Percentiles rank a stretch among this genome's conserved stretches.
Conservation (phyloP, 2,797 vertebrate genomes). For the Scolopax bukidnonensis region DNA sequence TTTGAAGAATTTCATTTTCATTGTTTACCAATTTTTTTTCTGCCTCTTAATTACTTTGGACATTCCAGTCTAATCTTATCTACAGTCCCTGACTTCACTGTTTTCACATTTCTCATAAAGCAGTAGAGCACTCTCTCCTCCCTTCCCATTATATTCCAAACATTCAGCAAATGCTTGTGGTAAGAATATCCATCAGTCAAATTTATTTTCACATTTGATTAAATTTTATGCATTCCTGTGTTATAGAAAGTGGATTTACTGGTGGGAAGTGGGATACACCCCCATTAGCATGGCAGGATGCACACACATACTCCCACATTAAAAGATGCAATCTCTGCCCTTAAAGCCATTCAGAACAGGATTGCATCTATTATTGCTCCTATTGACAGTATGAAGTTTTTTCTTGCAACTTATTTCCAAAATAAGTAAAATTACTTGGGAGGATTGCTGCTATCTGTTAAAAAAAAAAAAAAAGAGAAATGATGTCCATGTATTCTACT, state of each 20-base stretch:
- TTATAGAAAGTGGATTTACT: neutral
- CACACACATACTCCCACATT: neutral
- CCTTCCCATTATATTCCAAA: neutral
- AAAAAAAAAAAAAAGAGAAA: neutral
- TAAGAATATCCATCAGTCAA: neutral
- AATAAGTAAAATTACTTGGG: neutral
- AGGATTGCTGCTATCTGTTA: neutral
- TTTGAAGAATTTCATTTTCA: neutral
- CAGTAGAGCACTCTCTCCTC: neutral
- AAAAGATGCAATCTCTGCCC: neutral
- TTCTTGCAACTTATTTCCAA: neutral
- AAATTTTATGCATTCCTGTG: neutral
- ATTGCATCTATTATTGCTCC: no score
- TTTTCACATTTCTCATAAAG: neutral
- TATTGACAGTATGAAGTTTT: neutral
- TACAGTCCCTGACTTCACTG: neutral
- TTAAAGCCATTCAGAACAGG: neutral
- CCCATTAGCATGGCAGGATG: neutral
- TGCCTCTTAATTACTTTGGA: neutral
- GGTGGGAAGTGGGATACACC: neutral
- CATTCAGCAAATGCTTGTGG: constrained; percentile 17
- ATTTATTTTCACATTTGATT: neutral
- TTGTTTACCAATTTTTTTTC: neutral
- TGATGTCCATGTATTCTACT: neutral
- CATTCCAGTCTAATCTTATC: constrained; percentile 53